Evolutionary conservation across 2,113 vertebrate genomes (phyloP), one percentile per base, ranked within the genome.

Genomic region (Ia io): DNA sequence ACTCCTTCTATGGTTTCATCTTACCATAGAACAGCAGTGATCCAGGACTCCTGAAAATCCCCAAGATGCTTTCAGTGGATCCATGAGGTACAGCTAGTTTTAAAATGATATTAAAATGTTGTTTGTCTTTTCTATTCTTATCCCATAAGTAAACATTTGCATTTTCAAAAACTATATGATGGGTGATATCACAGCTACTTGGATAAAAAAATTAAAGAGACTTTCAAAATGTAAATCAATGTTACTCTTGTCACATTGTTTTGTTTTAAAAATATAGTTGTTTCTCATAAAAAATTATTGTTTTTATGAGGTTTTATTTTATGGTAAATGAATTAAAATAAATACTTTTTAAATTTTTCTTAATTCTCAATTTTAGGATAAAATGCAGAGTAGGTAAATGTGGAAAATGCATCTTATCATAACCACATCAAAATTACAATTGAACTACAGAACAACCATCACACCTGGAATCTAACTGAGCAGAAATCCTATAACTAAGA

Each of bases 211-310:
- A 83, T 11, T 28, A 79, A 83, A 49, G 12, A 35, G 7, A 88
- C 37, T 80, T 91, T 20, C n/a, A 76, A 92, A 85, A 89, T n/a
- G 11, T 93, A 47, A 95, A 95, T 40, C 3, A 70, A 65, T 71
- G 9, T 1, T 22, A 87, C 7, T 67, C 12, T 42, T 59, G 30
- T 78, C n/a, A 47, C 13, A 12, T 82, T 49, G 44, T 42, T 88
- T 37, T 83, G 2, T 40, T 61, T 40, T 77, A 44, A 42, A 90
- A 95, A 74, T 30, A 9, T 2, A 47, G 6, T n/a, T 59, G 47
- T 51, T 78, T 47, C 11, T 47, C 35, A 61, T 47, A 67, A 84
- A 84, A 80, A 56, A 28, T 23, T 5, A 28, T 51, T 65, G 4
- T 59, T 93, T 53, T 63, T 80, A 53, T 9, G 16, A 1, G 35